These are phyloP conservation scores for Sciurus carolinensis DNA, from an alignment of 2,797 vertebrate species.

Conservation along the genomic window DNA sequence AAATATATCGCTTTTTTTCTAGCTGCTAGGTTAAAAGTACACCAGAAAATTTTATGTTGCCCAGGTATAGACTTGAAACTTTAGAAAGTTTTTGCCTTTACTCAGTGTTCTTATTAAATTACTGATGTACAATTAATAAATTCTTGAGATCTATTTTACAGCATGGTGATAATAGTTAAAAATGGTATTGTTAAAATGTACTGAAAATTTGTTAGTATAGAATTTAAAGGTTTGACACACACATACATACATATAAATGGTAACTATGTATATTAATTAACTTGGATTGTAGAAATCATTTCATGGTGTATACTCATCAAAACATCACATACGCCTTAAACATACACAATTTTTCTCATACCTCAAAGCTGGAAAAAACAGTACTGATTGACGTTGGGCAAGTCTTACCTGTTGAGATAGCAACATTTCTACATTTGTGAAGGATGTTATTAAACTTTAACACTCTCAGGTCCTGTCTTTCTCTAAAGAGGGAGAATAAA, in stretches of 20 bases:
- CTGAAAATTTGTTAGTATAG: not conserved
- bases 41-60: not conserved
- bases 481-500: not conserved
- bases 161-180: not conserved
- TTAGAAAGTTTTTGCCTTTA: not conserved
- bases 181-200: not conserved
- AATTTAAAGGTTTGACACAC: not conserved
- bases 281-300: not conserved
- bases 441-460: not conserved
- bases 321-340: not conserved
- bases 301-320: not conserved
- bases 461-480: not conserved
- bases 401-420: not conserved
- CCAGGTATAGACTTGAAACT: not conserved
- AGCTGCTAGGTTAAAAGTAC: not conserved
- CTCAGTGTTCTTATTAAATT: not conserved
- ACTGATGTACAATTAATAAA: not conserved
- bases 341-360: not conserved
- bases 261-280: not conserved
- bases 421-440: not conserved
- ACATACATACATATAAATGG: not conserved
- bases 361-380: not conserved
- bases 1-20: not conserved
- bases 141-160: not conserved
- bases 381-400: not conserved